A percentile compares a stretch with the other conserved stretches of the same genome.
These are phyloP conservation scores for Lycia hirtaria DNA, from an alignment of 2,888 invertebrate genomes.

Conservation along the genomic window DNA sequence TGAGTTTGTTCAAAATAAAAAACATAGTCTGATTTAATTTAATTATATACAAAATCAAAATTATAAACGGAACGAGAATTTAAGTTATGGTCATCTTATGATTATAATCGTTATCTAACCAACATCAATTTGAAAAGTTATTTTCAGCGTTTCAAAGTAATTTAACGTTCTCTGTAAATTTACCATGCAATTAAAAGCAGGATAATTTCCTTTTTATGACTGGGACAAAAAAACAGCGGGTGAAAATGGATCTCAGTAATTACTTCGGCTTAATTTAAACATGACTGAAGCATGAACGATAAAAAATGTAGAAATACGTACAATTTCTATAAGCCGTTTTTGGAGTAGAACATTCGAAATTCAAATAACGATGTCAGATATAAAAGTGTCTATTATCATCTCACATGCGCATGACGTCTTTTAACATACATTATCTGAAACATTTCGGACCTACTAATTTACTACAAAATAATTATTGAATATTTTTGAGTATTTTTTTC, in stretches of 20 bases:
- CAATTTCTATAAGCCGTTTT: not conserved
- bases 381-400: not conserved
- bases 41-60: no score
- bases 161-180: slow-evolving; percentile 69
- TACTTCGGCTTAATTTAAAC: slow-evolving; percentile 26
- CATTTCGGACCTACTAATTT: no score
- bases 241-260: slow-evolving; percentile 25
- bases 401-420: no score
- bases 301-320: not conserved
- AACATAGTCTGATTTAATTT: no score
- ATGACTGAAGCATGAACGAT: slow-evolving; percentile 4
- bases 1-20: no score
- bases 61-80: no score
- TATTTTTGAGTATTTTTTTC: no score
- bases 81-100: not conserved
- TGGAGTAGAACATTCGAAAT: no score
- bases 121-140: slow-evolving; percentile 57
- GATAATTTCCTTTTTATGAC: slow-evolving; percentile 69
- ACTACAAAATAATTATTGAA: no score
- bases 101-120: not conserved
- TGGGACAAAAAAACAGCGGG: slow-evolving; percentile 47
- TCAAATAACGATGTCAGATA: no score
- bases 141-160: slow-evolving; percentile 68
- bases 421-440: no score
- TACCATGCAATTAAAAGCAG: slow-evolving; percentile 67